phyloP scores from a whole-genome alignment of 1,140 invertebrate species.

The Ridgeia piscesae region DNA sequence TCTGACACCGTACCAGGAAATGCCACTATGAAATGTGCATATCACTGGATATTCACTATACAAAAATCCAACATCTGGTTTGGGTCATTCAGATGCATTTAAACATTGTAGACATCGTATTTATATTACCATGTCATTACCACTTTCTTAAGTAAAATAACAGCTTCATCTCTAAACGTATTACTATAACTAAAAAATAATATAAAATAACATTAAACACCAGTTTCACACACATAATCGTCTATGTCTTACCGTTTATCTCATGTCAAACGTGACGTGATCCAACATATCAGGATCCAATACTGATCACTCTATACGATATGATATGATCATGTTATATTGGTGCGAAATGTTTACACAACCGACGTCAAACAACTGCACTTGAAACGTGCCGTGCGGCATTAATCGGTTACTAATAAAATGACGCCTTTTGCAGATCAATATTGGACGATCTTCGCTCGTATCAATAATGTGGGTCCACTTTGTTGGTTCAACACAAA shows the following conservation, averaged over 20 bases:
- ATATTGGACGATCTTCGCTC: background rate
- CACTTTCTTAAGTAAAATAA: too few relatives aligned
- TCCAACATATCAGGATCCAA: background rate
- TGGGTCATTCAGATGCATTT: too few relatives aligned
- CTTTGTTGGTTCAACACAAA: background rate
- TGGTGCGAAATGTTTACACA: background rate
- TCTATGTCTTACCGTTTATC: background rate
- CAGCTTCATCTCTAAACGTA: too few relatives aligned
- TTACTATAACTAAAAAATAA: too few relatives aligned
- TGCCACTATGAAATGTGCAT: too few relatives aligned
- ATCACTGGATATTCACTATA: too few relatives aligned
- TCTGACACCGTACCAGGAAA: too few relatives aligned
- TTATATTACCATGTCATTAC: too few relatives aligned
- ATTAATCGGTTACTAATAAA: background rate
- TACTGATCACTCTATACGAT: background rate
- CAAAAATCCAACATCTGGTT: too few relatives aligned
- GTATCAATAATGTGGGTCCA: background rate
- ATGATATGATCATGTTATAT: background rate
- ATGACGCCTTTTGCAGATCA: background rate
- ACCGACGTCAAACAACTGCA: background rate
- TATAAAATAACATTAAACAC: too few relatives aligned
- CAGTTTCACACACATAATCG: background rate
- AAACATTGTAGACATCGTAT: too few relatives aligned
- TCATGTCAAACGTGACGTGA: background rate
- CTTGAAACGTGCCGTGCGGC: background rate